A percentile compares a stretch with the other conserved stretches of the same genome.
Evolutionary conservation across 2,113 vertebrate genomes (phyloP).

Genomic region (Ifrita kowaldi): DNA sequence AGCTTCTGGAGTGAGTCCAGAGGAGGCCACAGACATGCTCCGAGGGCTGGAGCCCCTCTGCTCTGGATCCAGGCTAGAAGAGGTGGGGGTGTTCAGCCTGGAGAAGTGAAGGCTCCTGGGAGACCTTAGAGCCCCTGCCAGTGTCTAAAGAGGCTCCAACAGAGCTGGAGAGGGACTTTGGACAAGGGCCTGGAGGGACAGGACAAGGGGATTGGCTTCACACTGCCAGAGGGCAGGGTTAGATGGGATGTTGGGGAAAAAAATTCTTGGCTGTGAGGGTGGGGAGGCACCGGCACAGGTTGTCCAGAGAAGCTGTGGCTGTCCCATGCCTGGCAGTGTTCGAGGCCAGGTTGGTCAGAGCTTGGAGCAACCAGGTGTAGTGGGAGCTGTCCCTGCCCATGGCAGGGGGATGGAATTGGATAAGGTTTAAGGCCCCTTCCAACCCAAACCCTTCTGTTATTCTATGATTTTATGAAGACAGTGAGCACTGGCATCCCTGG

Average conservation of each 20-base stretch:
- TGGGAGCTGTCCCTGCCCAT: not conserved
- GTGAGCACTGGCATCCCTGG: not conserved
- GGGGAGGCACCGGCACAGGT: rapidly evolving
- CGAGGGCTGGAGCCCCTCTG: rapidly evolving
- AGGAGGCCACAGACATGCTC: not conserved
- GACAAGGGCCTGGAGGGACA: not conserved
- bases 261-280: rapidly evolving
- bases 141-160: not conserved
- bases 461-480: not conserved
- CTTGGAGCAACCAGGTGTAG: not conserved
- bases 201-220: not conserved
- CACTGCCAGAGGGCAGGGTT: not conserved
- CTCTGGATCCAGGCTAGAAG: not conserved
- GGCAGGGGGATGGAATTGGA: not conserved
- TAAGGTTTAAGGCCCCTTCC: not conserved
- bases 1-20: not conserved
- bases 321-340: not conserved
- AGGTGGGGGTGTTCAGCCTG: not conserved
- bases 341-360: not conserved
- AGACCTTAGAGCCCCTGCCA: not conserved
- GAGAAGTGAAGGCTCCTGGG: not conserved
- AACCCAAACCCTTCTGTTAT: not conserved
- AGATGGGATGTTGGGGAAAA: not conserved
- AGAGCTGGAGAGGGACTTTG: not conserved
- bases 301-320: not conserved